Conservation (phyloP, 2,888 invertebrate species). For the Drosophila kokeensis region DNA sequence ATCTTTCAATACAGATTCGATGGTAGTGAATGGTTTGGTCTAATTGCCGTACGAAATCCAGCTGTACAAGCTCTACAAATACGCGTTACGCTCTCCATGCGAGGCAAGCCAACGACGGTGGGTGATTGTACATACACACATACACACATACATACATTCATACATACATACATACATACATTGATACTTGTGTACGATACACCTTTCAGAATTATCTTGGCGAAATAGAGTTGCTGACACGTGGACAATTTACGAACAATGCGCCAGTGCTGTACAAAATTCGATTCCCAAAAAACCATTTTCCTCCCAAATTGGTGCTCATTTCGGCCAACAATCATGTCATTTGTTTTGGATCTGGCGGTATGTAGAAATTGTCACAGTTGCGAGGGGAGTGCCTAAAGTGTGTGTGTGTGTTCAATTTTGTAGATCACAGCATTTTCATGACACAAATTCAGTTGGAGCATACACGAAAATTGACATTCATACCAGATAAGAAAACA, state of each 20-base stretch:
- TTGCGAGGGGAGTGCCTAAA: background rate
- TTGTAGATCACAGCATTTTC: constrained; percentile 80
- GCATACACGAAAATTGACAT: constrained; percentile 82
- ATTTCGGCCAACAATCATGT: constrained; percentile 87
- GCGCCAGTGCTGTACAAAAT: constrained; percentile 86
- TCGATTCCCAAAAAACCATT: constrained; percentile 87
- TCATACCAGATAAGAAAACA: constrained; percentile 64
- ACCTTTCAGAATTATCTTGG: constrained; percentile 86
- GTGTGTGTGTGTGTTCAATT: background rate
- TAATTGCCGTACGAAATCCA: constrained; percentile 83
- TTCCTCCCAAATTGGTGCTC: constrained; percentile 87
- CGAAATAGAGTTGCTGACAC: constrained; percentile 86
- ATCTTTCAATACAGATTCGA: constrained; percentile 85
- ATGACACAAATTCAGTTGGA: constrained; percentile 84
- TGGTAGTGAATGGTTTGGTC: constrained; percentile 84
- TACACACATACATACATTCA: background rate
- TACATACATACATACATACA: background rate
- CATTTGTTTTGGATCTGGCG: constrained; percentile 87
- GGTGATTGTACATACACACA: constrained; percentile 34
- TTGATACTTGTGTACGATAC: background rate
- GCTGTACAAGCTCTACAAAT: constrained; percentile 77
- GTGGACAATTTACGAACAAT: constrained; percentile 82
- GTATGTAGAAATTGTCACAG: constrained; percentile 75
- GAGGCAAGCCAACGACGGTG: constrained; percentile 83
- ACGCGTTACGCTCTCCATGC: constrained; percentile 81